These are phyloP conservation scores for Rhyacophila evoluta DNA, from an alignment of 2,888 invertebrate genomes.

Conservation along the genomic window DNA sequence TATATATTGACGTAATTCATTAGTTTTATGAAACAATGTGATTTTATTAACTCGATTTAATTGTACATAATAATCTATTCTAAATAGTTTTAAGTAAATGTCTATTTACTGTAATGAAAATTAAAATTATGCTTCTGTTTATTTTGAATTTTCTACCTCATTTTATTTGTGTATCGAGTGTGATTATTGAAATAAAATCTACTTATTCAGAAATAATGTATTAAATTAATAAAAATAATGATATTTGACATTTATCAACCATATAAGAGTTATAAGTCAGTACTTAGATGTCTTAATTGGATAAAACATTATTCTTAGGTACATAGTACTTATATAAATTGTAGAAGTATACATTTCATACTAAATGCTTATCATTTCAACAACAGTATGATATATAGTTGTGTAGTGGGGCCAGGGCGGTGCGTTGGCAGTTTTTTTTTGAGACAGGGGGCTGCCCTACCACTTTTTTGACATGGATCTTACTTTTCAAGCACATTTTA, in stretches of 20 bases:
- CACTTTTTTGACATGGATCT: too few species aligned
- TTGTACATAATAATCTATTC: slow-evolving; percentile 2
- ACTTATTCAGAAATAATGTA: background rate
- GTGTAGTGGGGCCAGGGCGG: too few species aligned
- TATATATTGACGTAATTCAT: background rate
- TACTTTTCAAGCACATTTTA: too few species aligned
- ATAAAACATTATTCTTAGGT: background rate
- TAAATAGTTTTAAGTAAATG: slow-evolving; percentile 20
- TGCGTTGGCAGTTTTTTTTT: too few species aligned
- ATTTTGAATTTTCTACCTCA: slow-evolving; percentile 18
- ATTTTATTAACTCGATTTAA: slow-evolving; percentile 20
- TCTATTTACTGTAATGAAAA: background rate
- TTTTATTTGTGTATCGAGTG: background rate
- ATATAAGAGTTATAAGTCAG: too few species aligned
- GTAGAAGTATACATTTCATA: background rate
- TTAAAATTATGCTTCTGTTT: background rate
- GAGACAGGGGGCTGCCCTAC: too few species aligned
- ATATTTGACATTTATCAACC: too few species aligned
- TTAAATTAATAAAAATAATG: background rate
- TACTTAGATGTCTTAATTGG: background rate
- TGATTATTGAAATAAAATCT: too few species aligned
- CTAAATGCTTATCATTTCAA: background rate
- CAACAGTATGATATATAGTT: too few species aligned
- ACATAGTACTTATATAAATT: too few species aligned
- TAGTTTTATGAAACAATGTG: slow-evolving; percentile 19